Base-by-base conservation (phyloP, 2,888 invertebrate genomes). In the Eupsilia transversa region DNA sequence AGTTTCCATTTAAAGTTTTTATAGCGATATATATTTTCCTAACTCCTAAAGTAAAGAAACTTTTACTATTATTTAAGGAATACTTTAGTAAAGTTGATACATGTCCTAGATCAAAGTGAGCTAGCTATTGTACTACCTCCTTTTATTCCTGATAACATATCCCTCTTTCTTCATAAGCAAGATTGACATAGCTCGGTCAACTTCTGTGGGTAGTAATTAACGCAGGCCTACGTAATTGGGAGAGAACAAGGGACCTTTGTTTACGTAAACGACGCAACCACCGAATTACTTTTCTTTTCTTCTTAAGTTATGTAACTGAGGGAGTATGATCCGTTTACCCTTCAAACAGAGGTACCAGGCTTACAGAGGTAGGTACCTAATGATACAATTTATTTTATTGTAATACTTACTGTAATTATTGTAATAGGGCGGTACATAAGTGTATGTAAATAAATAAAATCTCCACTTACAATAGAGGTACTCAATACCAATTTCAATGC, bases 151-250 rank as follows among this genome's bases (percentile, higher is more conserved):
- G 56, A 63, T 63, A 73, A 71, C 43, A 65, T 61, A 33, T 70
- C 66, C 43, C 75, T 56, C 23, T 64, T 71, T 84, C 81, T 72
- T 74, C 49, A 70, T 61, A 72, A 77, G 70, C 38, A 72, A 75
- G 52, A 76, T 67, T 64, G 68, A 74, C 65, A 67, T 77, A 64
- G 46, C 74, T 77, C 65, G 64, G 81, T 77, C 70, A 85, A 86
- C 80, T 85, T 68, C 72, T 77, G 71, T 79, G 72, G 72, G 72
- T 77, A 64, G 73, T 85, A 86, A 89, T 87, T 86, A 89, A 83
- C 76, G 74, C 78, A 68, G 79, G 52, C 71, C 71, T 83, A 76
- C 74, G 71, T 67, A 83, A 87, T 86, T 82, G 73, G 60, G 69
- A 66, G 49, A 60, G 54, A 66, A 82, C 72, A 80, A 77, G 66